Base-by-base conservation (phyloP, 1,140 invertebrate genomes). In the Neelides sp. region DNA sequence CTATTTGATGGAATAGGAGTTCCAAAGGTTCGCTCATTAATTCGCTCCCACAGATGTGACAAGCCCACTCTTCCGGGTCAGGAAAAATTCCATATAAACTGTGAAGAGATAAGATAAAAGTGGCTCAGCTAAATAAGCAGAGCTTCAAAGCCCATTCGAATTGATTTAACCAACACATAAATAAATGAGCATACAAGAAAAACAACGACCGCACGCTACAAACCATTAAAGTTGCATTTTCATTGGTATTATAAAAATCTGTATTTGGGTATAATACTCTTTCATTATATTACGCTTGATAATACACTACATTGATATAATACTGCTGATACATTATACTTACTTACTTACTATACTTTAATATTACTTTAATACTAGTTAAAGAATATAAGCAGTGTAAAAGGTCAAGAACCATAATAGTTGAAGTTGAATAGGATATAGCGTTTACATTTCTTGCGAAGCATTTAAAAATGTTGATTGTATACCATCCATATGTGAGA, bases 401-500 rank as follows among this genome's bases (percentile, higher is more conserved):
- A 48, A 66, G 65, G 49, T 73, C 68, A 42, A 71, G 54, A 19
- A 68, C 56, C 28, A 62, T 64, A 7, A 70, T 60, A 23, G 69
- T 60, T 54, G 70, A 64, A 40, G 56, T 61, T 4, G 61, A 48
- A 13, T 65, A 57, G 13, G 36, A 17, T 13, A 37, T 20, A 28
- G 5, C 12, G 10, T 51, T 35, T 40, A 23, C 5, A 48, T 22
- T 22, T 19, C n/a, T n/a, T n/a, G n/a, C n/a, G 28, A n/a, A 13
- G 27, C 23, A 35, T 23, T 40, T 23, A 20, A 35, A 59, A 48
- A 53, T 8, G 35, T 52, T 39, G 17, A 36, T 17, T 22, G 35
- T 67, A 72, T 72, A 85, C 83, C 90, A 90, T 64, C 83, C 82
- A 67, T 83, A 93, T 43, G 83, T 82, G 13, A 95, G 73, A 69